phyloP scores from a whole-genome alignment of 2,113 vertebrate species.

The Propithecus coquereli region DNA sequence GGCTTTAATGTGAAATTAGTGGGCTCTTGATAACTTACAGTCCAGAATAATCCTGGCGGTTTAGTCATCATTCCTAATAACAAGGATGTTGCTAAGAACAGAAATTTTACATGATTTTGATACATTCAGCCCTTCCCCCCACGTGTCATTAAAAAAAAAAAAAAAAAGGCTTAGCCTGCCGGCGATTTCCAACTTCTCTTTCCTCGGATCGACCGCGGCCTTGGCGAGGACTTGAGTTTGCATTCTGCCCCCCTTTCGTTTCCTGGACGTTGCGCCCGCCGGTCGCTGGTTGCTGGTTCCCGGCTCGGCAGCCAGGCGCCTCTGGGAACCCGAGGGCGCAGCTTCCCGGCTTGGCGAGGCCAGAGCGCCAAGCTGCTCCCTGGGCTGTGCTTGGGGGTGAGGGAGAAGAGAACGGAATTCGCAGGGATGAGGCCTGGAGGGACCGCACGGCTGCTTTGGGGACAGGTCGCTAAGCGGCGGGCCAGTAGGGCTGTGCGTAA shows the following conservation, averaged over 20 bases:
- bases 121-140: constrained; percentile 83
- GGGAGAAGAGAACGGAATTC: neutral
- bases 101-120: constrained; percentile 88
- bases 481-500: neutral
- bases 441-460: neutral
- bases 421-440: neutral
- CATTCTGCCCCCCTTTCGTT: neutral
- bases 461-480: fast-evolving
- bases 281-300: neutral
- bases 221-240: neutral
- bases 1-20: constrained; percentile 99
- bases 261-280: fast-evolving
- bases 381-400: neutral
- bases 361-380: neutral
- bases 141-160: constrained; percentile 59
- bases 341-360: neutral
- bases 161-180: constrained; percentile 57
- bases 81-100: constrained; percentile 85
- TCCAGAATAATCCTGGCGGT: constrained; percentile 94
- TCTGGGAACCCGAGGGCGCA: neutral
- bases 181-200: constrained; percentile 74
- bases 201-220: constrained; percentile 40
- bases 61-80: constrained; percentile 97
- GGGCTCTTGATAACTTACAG: constrained; percentile 99
- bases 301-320: neutral